Percentiles rank a stretch among this genome's conserved stretches.
Conservation (phyloP, 2,888 invertebrate genomes). For the Leptopilina drosophilae region DNA sequence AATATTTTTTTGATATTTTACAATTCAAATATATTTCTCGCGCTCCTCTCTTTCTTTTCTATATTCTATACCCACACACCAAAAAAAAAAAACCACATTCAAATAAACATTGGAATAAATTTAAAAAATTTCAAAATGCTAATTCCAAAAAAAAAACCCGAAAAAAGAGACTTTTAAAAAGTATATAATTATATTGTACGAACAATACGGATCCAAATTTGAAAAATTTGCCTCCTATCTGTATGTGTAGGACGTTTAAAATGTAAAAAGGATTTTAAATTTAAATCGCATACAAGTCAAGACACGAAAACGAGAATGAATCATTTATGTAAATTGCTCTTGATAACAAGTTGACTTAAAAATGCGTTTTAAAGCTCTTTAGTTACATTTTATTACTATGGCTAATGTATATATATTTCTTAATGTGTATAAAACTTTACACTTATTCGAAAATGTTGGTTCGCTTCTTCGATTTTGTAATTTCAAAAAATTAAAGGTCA, state of each 20-base stretch:
- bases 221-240: neutral
- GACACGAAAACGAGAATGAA: conserved; percentile 27
- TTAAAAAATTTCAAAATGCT: neutral
- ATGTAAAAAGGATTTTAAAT: neutral
- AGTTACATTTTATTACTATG: neutral
- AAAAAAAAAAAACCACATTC: neutral
- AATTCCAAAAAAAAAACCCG: too few relatives aligned
- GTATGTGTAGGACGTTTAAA: neutral
- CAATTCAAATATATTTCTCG: neutral
- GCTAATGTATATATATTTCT: too few relatives aligned
- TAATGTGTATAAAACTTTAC: too few relatives aligned
- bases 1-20: neutral
- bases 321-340: conserved; percentile 30
- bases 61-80: too few relatives aligned
- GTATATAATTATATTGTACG: neutral
- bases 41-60: neutral
- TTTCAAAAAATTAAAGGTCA: too few relatives aligned
- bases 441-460: too few relatives aligned
- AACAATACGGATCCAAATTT: neutral
- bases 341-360: conserved; percentile 17
- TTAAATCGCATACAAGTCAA: neutral
- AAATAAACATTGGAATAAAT: neutral
- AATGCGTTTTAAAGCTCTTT: conserved; percentile 9
- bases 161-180: neutral
- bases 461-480: too few relatives aligned